These are phyloP conservation scores for Thera obeliscata DNA, from an alignment of 2,888 invertebrate genomes.

Conservation along the genomic window DNA sequence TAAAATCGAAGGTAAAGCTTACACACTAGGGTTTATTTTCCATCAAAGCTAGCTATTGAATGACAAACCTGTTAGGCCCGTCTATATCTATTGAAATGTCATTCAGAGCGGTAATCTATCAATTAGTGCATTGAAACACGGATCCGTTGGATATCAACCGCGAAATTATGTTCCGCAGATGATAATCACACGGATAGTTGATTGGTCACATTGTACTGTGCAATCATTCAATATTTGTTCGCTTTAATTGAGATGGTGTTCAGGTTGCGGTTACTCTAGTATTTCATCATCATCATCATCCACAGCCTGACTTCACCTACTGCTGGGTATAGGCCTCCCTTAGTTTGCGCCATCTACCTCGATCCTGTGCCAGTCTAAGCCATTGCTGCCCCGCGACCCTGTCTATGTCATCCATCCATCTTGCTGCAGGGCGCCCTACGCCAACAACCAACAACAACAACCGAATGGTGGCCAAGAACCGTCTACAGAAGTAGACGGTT, in stretches of 20 bases:
- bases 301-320: no score
- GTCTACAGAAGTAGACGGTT: no score
- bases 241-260: conserved; percentile 44
- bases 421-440: no score
- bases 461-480: no score
- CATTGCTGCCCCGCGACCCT: no score
- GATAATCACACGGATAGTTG: conserved; percentile 61
- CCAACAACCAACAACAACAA: no score
- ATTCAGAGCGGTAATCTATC: conserved; percentile 57
- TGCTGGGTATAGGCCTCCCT: no score
- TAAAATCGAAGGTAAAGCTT: not conserved
- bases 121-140: conserved; percentile 53
- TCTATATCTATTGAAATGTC: conserved; percentile 24
- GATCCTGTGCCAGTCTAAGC: no score
- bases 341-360: no score
- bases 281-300: not conserved
- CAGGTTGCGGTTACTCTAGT: conserved; percentile 3
- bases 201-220: conserved; percentile 56
- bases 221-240: conserved; percentile 45
- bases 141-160: conserved; percentile 56
- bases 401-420: no score
- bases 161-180: conserved; percentile 67
- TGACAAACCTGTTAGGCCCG: not conserved
- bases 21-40: conserved; percentile 7
- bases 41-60: not conserved